Evolutionary conservation across 2,888 invertebrate species (phyloP), one percentile per base, ranked within the genome.

Genomic region (Tetrapedia diversipes): DNA sequence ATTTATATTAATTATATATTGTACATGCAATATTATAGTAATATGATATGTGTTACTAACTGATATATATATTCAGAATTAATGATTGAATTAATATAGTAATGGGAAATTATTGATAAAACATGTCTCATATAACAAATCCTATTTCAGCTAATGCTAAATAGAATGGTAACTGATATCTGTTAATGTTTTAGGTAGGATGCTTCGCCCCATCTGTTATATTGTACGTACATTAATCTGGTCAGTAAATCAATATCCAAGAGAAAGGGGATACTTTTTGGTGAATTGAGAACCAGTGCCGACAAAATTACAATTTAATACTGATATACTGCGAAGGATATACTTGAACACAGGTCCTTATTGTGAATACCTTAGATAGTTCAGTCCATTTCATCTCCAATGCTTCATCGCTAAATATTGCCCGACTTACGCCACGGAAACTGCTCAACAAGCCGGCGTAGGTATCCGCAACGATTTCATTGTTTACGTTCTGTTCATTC

Each of bases 371-470:
- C 75, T 80, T 68, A 81, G 78, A 82, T 83, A 78, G 75, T 78
- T 78, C 80, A 70, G 77, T 72, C 78, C 78, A 78, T 80, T 80
- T 82, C 77, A 65, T 57, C 76, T 47, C 64, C 45, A 37, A 69
- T 56, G 83, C 77, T 83, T 75, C 76, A 82, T 80, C 78, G 68
- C 71, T 83, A 80, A 83, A 80, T 82, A 80, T 80, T 83, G 67
- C 72, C 68, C 57, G 77, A 83, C 72, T 78, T 69, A 56, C 70
- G 43, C 34, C 65, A 53, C 56, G 64, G 68, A 67, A 77, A 69
- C 75, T 67, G 76, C 65, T 65, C 47, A 57, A 47, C 51, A 51
- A 49, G 27, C 66, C 41, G 63, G 43, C 43, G 71, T 54, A 43
- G 39, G 34, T 63, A 69, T 39, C 78, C 69, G 34, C 72, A 67